Evolutionary conservation across 2,797 vertebrate species (phyloP).

Genomic region (Pseudopleuronectes americanus): DNA sequence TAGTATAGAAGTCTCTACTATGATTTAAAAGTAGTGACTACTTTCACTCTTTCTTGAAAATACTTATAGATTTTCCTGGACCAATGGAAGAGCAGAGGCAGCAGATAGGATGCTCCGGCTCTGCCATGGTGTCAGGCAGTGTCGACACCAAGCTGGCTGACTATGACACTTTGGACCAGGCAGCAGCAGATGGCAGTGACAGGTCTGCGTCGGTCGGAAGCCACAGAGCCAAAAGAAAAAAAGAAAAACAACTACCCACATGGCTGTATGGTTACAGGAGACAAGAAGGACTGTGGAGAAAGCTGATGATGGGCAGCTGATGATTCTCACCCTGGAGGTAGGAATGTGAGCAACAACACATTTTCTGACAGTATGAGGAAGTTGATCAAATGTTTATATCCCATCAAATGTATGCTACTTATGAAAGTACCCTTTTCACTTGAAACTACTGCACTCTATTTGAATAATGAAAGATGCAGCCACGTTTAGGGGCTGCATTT

Average conservation of each 20-base stretch:
- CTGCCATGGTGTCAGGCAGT: neutral
- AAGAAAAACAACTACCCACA: conserved; percentile 17
- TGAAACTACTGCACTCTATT: too few species aligned
- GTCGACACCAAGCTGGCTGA: conserved; percentile 15
- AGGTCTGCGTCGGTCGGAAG: conserved; percentile 39
- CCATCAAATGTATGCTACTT: neutral
- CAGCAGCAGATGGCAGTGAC: conserved; percentile 56
- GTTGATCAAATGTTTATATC: neutral
- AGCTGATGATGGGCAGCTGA: conserved; percentile 10
- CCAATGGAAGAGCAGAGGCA: conserved; percentile 5
- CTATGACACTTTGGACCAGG: conserved; percentile 39
- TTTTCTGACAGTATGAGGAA: neutral
- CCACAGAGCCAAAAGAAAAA: neutral
- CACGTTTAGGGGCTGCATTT: too few species aligned
- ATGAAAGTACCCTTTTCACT: too few species aligned
- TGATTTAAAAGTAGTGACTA: neutral
- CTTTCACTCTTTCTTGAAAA: neutral
- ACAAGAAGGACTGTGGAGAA: conserved; percentile 15
- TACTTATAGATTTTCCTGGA: neutral
- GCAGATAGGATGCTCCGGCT: conserved; percentile 14
- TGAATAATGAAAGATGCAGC: too few species aligned
- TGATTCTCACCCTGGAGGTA: conserved; percentile 3
- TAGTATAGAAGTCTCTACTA: too few species aligned
- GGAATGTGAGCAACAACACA: neutral
- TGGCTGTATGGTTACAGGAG: conserved; percentile 11